These are phyloP conservation scores for Fopius arisanus DNA, from an alignment of 1,140 invertebrate genomes.

Conservation along the genomic window DNA sequence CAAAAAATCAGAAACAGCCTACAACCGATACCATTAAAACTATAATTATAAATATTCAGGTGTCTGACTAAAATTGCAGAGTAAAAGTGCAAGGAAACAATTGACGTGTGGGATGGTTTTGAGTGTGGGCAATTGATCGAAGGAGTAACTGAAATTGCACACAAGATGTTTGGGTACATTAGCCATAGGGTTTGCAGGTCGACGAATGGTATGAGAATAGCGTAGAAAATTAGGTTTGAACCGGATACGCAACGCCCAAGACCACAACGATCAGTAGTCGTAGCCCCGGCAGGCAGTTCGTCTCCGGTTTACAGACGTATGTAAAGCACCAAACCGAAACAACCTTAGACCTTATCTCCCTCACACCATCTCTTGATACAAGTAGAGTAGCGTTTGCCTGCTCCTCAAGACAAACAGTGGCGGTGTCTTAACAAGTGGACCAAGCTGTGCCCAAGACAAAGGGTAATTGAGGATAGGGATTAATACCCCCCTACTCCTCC, in stretches of 20 bases:
- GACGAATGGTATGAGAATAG: background rate
- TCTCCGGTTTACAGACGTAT: constrained; percentile 64
- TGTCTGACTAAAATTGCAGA: too few species aligned
- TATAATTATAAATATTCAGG: too few species aligned
- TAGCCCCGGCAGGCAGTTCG: constrained; percentile 61
- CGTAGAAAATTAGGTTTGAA: constrained; percentile 32
- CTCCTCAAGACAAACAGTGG: constrained; percentile 66
- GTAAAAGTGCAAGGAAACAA: too few species aligned
- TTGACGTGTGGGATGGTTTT: too few species aligned
- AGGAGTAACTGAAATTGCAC: background rate
- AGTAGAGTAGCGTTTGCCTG: constrained; percentile 27
- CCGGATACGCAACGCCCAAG: constrained; percentile 41
- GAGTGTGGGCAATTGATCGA: too few species aligned
- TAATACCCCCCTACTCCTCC: constrained; percentile 64
- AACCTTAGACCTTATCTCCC: constrained; percentile 50
- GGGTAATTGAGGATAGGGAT: constrained; percentile 67
- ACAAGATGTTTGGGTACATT: background rate
- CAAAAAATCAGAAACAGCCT: too few species aligned
- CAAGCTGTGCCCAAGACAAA: constrained; percentile 67
- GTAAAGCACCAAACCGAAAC: constrained; percentile 62
- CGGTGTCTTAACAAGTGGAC: constrained; percentile 67
- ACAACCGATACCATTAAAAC: too few species aligned
- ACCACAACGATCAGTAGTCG: constrained; percentile 66
- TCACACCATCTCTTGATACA: background rate
- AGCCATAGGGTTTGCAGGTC: background rate